Evolutionary conservation across 1,140 invertebrate species (phyloP).

Genomic region (Panagrolaimus sp.): DNA sequence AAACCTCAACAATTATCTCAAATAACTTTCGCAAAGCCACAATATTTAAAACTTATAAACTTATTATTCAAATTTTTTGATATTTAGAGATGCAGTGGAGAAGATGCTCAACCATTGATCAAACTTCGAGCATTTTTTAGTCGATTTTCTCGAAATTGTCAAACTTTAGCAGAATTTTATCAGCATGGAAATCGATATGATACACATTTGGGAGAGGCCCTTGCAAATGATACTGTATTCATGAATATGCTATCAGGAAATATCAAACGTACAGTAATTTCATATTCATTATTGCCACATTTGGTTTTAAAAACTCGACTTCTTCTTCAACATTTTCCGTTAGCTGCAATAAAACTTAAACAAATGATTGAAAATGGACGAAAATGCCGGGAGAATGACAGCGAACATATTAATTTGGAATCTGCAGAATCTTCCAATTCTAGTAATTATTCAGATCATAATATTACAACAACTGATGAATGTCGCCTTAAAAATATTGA

Average conservation of each 20-base stretch:
- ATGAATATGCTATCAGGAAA: slow-evolving; percentile 46
- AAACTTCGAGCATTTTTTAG: slow-evolving; percentile 42
- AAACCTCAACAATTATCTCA: no score
- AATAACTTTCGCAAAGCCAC: no score
- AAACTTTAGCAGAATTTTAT: slow-evolving; percentile 30
- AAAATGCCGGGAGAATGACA: no score
- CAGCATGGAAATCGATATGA: slow-evolving; percentile 16
- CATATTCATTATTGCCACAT: slow-evolving; percentile 50
- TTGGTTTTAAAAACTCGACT: slow-evolving; percentile 56
- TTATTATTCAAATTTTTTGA: not conserved
- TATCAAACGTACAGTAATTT: slow-evolving; percentile 6
- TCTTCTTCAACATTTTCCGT: slow-evolving; percentile 55
- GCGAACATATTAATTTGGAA: not conserved
- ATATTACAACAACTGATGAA: slow-evolving; percentile 6
- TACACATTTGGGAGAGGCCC: slow-evolving; percentile 36
- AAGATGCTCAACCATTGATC: slow-evolving; percentile 30
- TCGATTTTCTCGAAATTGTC: slow-evolving; percentile 42
- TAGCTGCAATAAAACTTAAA: slow-evolving; percentile 51
- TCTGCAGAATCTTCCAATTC: no score
- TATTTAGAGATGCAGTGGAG: slow-evolving; percentile 3
- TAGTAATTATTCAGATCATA: not conserved
- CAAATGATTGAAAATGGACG: slow-evolving; percentile 5
- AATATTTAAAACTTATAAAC: no score
- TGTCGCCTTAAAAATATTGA: not conserved
- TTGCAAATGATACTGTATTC: slow-evolving; percentile 53